Base-by-base conservation (phyloP, 2,113 vertebrate species). In the Bujurquina vittata region DNA sequence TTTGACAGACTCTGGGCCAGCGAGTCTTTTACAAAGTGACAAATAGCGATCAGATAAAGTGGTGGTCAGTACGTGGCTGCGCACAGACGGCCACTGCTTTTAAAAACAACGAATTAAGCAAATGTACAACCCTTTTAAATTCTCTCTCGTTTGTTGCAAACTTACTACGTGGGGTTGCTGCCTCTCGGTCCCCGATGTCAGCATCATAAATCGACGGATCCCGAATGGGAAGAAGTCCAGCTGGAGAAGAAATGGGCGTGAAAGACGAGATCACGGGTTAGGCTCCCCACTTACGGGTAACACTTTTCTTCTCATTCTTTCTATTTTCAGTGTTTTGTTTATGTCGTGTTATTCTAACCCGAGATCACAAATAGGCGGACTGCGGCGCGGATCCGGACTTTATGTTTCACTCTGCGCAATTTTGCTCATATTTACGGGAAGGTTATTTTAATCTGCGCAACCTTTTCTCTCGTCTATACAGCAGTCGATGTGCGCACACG, bases 311-410 rank as follows among this genome's bases (percentile, higher is more conserved):
- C 37, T 10, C 23, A 0, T 67, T 26, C 15, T 46, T 6, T 46
- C 62, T 46, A 10, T 17, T 0, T 8, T 23, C 37, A 26, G 0
- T 46, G 0, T 46, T 67, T 37, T 37, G 0, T 67, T 46, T 26
- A 67, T 22, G 43, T 67, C 23, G 37, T 67, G 46, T 37, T 46
- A 46, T 67, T 67, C 4, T 6, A 46, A 2, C 37, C n/a, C 17
- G 43, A 4, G 17, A 14, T 43, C 1, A n/a, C 4, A 12, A 43
- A 43, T 23, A 37, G 37, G 14, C 3, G 63, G 63, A 6, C 15
- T 14, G 63, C 22, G 37, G 63, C 46, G 22, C 8, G 4, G 37
- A 46, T 46, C 37, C 17, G 22, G 22, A 67, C 37, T 67, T 65
- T 43, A 43, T 43, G 17, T 26, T 67, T 67, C 26, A 67, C 62